Percentiles rank a stretch among this genome's conserved stretches.
These are phyloP conservation scores for Threskiornis aethiopicus DNA, from an alignment of 2,797 vertebrate species.

Conservation along the genomic window DNA sequence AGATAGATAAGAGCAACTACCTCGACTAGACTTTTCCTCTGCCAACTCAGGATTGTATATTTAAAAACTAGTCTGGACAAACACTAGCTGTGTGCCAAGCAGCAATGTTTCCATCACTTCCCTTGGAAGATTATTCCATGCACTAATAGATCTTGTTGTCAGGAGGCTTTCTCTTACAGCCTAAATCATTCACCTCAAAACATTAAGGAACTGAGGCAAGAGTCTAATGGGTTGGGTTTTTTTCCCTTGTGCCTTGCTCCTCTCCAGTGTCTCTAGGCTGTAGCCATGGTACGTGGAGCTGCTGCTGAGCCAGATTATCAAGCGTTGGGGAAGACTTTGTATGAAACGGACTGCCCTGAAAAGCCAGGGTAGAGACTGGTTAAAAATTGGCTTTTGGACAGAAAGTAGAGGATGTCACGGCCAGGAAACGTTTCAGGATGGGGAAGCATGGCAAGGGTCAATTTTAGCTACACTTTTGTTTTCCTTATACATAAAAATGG, in stretches of 20 bases:
- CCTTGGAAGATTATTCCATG: conserved; percentile 57
- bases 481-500: not conserved
- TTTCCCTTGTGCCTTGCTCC: not conserved
- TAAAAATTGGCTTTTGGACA: conserved; percentile 1
- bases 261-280: not conserved
- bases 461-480: not conserved
- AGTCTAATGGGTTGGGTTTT: conserved; percentile 1
- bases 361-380: not conserved
- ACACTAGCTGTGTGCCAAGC: conserved; percentile 58
- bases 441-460: not conserved
- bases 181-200: conserved; percentile 44
- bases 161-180: conserved; percentile 41
- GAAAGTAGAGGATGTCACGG: not conserved
- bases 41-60: conserved; percentile 59
- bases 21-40: conserved; percentile 58
- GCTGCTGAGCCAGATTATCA: not conserved
- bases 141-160: conserved; percentile 61
- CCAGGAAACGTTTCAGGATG: not conserved
- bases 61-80: conserved; percentile 70
- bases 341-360: not conserved
- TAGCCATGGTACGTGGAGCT: not conserved
- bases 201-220: conserved; percentile 32
- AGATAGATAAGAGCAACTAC: conserved; percentile 67
- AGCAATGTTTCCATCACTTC: conserved; percentile 65
- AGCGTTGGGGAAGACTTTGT: not conserved